Evolutionary conservation across 2,113 vertebrate genomes (phyloP), one percentile per base, ranked within the genome.

Genomic region (Varanus salvator): DNA sequence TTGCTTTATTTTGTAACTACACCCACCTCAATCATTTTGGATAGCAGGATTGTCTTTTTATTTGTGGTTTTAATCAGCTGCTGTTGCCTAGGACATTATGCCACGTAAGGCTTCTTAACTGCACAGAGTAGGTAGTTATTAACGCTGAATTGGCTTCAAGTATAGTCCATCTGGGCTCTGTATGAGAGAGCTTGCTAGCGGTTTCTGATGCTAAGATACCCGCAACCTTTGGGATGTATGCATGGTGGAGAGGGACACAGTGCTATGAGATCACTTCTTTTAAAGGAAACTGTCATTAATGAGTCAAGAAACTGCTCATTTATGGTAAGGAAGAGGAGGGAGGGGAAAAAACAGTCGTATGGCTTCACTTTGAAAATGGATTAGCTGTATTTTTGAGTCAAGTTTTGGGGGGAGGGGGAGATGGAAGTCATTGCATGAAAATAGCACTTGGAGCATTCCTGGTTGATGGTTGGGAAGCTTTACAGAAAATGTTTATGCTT

Each of bases 151-250:
- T 98, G 98, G 98, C 98, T 98, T 98, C 98, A 98, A 97, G 97
- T 98, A 97, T 98, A 97, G 98, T 98, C 98, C 98, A 98, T 98
- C 98, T 98, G 97, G 98, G 97, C 97, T 97, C 95, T 97, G 97
- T 96, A 96, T 97, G 96, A 96, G 97, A 97, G 96, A 97, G 97
- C 97, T 97, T 97, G 98, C 97, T 97, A 97, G 97, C 96, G 96
- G 97, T 97, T 96, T 97, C 97, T 98, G 98, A 98, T 99, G 98
- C 98, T 98, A 98, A 98, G 97, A 98, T 98, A 98, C 97, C 98
- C 98, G 97, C 98, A 99, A 98, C 98, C 98, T 98, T 98, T 98
- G 97, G 98, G 98, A 98, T 98, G 98, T 98, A 98, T 98, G 98
- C 98, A 96, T 98, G 98, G 98, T 98, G 98, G 98, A 97, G 97